These are phyloP conservation scores for Mugil cephalus DNA, from an alignment of 2,113 vertebrate species.

Conservation along the genomic window DNA sequence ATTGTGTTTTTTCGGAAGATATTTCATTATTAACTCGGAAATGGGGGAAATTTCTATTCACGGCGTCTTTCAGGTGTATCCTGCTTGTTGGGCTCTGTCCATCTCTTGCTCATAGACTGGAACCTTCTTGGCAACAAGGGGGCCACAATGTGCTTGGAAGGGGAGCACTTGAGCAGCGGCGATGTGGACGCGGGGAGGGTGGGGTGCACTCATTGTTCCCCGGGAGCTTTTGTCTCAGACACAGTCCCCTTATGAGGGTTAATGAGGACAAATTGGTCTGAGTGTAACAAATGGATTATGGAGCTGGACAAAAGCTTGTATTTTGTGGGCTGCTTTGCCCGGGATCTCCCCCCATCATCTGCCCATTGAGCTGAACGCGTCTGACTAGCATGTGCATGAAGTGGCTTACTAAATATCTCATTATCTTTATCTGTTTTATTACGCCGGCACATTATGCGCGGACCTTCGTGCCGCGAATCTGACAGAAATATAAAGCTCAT, in stretches of 20 bases:
- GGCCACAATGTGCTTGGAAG: constrained; percentile 81
- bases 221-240: constrained; percentile 90
- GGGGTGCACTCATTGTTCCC: constrained; percentile 86
- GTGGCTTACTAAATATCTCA: constrained; percentile 87
- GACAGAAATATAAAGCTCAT: constrained; percentile 32
- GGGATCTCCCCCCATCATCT: constrained; percentile 81
- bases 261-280: constrained; percentile 95
- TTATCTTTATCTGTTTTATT: constrained; percentile 74
- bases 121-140: constrained; percentile 71
- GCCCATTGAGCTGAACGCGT: constrained; percentile 82
- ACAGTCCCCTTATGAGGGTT: constrained; percentile 91
- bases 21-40: constrained; percentile 68
- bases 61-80: constrained; percentile 79
- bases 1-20: constrained; percentile 68
- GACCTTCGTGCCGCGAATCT: constrained; percentile 1
- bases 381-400: constrained; percentile 89
- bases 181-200: constrained; percentile 74
- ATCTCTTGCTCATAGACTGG: constrained; percentile 77
- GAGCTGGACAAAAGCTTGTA: constrained; percentile 85
- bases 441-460: not conserved
- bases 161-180: constrained; percentile 79
- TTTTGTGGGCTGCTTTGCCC: constrained; percentile 74
- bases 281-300: constrained; percentile 90
- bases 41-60: constrained; percentile 61
- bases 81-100: constrained; percentile 64